Evolutionary conservation across 1,140 invertebrate species (phyloP).

Genomic region (Neodiprion virginianus): DNA sequence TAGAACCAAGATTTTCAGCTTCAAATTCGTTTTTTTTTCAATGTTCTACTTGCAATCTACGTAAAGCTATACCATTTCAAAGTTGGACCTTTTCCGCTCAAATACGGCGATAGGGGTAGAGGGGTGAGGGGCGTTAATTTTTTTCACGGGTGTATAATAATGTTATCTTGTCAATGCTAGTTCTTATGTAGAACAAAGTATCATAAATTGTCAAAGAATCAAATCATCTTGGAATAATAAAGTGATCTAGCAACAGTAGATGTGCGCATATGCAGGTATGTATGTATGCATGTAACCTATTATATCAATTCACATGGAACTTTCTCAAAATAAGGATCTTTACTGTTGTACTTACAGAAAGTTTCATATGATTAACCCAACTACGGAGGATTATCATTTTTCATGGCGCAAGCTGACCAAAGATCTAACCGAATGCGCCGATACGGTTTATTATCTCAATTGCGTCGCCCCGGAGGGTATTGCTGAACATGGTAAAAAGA

Average conservation of each 20-base stretch:
- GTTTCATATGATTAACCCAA: slow-evolving; percentile 56
- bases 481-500: slow-evolving; percentile 46
- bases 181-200: too few species aligned
- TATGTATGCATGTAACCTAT: neutral
- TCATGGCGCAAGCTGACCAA: slow-evolving; percentile 42
- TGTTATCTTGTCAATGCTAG: too few species aligned
- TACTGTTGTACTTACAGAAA: slow-evolving; percentile 32
- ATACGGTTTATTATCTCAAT: slow-evolving; percentile 48
- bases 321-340: neutral
- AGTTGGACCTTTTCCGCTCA: too few species aligned
- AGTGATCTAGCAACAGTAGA: neutral
- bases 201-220: neutral
- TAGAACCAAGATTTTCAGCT: too few species aligned
- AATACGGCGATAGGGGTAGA: too few species aligned
- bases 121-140: too few species aligned
- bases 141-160: too few species aligned
- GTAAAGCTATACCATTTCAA: too few species aligned
- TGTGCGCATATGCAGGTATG: neutral
- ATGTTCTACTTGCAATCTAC: too few species aligned
- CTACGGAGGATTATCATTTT: slow-evolving; percentile 49
- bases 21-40: too few species aligned
- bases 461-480: slow-evolving; percentile 46
- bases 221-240: neutral
- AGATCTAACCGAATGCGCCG: neutral
- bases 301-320: neutral